Conservation (phyloP, 2,888 invertebrate species). For the Rhingia rostrata region DNA sequence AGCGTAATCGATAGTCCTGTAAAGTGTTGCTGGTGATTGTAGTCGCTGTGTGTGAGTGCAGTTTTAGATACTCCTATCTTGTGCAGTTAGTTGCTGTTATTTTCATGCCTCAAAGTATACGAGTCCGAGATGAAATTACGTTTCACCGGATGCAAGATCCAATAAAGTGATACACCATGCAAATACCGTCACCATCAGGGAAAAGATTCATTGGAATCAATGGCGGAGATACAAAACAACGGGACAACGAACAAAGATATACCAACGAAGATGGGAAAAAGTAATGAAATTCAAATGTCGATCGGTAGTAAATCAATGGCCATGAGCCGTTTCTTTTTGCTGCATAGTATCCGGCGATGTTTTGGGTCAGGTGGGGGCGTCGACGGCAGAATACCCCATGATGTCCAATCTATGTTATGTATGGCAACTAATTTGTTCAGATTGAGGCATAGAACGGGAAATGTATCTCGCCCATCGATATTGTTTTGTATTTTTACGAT, state of each 20-base stretch:
- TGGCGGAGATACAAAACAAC: conserved; percentile 47
- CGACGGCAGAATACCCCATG: conserved; percentile 27
- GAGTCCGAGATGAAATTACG: conserved; percentile 62
- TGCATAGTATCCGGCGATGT: not conserved
- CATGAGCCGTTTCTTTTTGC: conserved; percentile 27
- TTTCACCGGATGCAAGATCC: conserved; percentile 70
- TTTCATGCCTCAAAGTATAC: conserved; percentile 27
- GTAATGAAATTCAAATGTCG: conserved; percentile 70
- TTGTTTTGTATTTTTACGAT: conserved; percentile 20
- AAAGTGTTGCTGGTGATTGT: conserved; percentile 42
- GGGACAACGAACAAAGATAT: conserved; percentile 37
- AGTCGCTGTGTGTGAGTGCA: too few relatives aligned
- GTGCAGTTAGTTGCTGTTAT: conserved; percentile 20
- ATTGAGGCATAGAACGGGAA: conserved; percentile 64
- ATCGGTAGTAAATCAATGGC: conserved; percentile 66
- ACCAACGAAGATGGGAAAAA: conserved; percentile 54
- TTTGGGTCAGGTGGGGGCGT: too few relatives aligned
- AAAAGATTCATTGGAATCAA: conserved; percentile 67
- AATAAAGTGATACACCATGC: conserved; percentile 62
- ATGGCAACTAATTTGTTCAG: conserved; percentile 73
- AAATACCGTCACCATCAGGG: conserved; percentile 30
- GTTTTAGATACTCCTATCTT: conserved; percentile 6
- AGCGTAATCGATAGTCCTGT: conserved; percentile 67
- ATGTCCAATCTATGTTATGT: conserved; percentile 67
- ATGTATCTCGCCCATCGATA: conserved; percentile 27